phyloP scores from a whole-genome alignment of 2,113 vertebrate species.

The Stercorarius parasiticus region DNA sequence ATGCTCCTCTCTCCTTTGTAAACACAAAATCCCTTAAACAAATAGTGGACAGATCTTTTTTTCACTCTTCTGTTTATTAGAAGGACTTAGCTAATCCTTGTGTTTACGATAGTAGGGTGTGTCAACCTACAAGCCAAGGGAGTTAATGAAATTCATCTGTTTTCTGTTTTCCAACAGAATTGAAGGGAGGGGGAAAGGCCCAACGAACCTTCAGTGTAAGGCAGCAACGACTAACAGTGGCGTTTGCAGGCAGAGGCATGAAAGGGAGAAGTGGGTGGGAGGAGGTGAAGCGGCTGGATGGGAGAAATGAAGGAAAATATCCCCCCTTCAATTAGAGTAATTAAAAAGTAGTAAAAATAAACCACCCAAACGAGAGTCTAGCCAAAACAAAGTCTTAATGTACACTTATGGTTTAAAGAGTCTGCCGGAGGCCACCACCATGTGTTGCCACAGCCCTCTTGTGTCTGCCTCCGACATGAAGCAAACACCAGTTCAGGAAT shows the following conservation, averaged over 20 bases:
- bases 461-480: neutral
- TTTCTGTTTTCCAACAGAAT: slow-evolving; percentile 41
- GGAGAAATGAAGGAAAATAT: slow-evolving; percentile 57
- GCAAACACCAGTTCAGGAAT: neutral
- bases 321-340: slow-evolving; percentile 70
- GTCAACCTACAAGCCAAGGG: slow-evolving; percentile 44
- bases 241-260: slow-evolving; percentile 31
- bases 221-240: slow-evolving; percentile 18
- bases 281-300: slow-evolving; percentile 5
- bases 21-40: slow-evolving; percentile 58
- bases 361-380: slow-evolving; percentile 50
- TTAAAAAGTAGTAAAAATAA: slow-evolving; percentile 74
- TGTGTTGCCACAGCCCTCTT: slow-evolving; percentile 12
- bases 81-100: slow-evolving; percentile 53
- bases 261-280: neutral
- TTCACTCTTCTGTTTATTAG: slow-evolving; percentile 59
- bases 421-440: slow-evolving; percentile 20
- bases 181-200: neutral
- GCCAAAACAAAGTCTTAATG: slow-evolving; percentile 64
- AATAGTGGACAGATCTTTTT: slow-evolving; percentile 38
- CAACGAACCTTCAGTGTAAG: neutral
- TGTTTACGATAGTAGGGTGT: slow-evolving; percentile 60
- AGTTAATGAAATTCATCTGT: slow-evolving; percentile 69
- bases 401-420: slow-evolving; percentile 55
- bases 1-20: slow-evolving; percentile 32